Evolutionary conservation across 2,888 invertebrate species (phyloP).

Genomic region (Teleogryllus oceanicus): DNA sequence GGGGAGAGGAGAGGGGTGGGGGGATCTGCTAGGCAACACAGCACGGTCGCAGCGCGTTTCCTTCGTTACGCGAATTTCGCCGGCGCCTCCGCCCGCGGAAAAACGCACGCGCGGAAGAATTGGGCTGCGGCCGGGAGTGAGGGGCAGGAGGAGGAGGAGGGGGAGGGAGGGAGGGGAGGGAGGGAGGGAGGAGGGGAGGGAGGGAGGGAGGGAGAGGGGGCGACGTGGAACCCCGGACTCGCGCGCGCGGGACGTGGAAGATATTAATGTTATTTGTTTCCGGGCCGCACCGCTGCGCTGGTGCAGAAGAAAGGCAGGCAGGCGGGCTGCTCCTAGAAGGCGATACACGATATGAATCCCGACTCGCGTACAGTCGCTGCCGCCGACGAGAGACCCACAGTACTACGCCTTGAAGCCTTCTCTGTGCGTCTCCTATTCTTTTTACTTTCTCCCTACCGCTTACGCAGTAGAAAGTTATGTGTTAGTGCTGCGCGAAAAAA

Average conservation of each 20-base stretch:
- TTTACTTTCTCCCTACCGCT: no score
- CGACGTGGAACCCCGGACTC: neutral
- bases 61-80: neutral
- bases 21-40: no score
- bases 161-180: neutral
- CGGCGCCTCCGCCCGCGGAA: no score
- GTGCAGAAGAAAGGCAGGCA: neutral
- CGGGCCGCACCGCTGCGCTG: neutral
- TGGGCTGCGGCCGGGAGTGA: no score
- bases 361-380: slow-evolving; percentile 1
- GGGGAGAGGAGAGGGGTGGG: no score
- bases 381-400: neutral
- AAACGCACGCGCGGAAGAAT: neutral
- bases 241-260: slow-evolving; percentile 10
- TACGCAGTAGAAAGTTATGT: no score
- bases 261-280: slow-evolving; percentile 18
- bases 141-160: neutral
- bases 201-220: neutral
- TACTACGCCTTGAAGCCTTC: neutral
- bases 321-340: neutral
- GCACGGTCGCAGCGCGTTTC: neutral
- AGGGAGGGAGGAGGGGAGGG: no score
- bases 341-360: slow-evolving; percentile 18
- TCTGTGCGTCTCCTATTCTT: neutral
- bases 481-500: no score